Evolutionary conservation across 35 echinoderm and acorn worm species (phyloP), one percentile per base, ranked within the genome.

Genomic region (Heliocidaris erythrogramma): DNA sequence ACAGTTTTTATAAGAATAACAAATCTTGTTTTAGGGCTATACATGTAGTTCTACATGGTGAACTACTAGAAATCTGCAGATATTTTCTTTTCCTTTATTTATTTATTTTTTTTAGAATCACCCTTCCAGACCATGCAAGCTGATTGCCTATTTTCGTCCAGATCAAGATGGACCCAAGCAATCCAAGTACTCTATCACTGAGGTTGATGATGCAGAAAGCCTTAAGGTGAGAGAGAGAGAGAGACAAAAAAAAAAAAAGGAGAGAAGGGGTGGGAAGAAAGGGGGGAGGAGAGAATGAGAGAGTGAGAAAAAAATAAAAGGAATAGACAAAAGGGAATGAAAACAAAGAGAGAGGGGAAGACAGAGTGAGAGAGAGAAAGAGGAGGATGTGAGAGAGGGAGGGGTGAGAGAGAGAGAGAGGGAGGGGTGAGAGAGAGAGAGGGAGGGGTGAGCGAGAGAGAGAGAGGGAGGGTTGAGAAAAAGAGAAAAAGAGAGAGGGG

Each of bases 81-180:
- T 52, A 52, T 10, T 52, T 52, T 52, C 12, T 52, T 5, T 8
- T 16, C 56, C 53, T 50, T 56, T 95, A 52, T 69, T 30, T 49
- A n/a, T 94, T 94, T 60, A 30, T 90, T 14, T 53, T 11, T 14
- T 52, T 49, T 60, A 96, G 95, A 93, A 96, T 42, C 91, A 94
- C 21, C 69, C 61, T 86, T 49, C 60, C 5, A 92, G 85, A 47
- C 88, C 71, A 29, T 49, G 94, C 30, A 49, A 96, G 47, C 86
- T 96, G 48, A 86, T 96, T 30, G 94, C 85, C 94, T 96, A 96
- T 87, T 69, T 95, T 30, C 30, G 94, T 93, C 60, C 94, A 35
- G 96, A 96, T 56, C 90, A 71, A 10, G 47, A 60, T 9, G 96
- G 96, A 31, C 96, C 96, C 13, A 96, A 96, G 30, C 47, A 56